Evolutionary conservation across 2,113 vertebrate species (phyloP).

Genomic region (Seriola quinqueradiata): DNA sequence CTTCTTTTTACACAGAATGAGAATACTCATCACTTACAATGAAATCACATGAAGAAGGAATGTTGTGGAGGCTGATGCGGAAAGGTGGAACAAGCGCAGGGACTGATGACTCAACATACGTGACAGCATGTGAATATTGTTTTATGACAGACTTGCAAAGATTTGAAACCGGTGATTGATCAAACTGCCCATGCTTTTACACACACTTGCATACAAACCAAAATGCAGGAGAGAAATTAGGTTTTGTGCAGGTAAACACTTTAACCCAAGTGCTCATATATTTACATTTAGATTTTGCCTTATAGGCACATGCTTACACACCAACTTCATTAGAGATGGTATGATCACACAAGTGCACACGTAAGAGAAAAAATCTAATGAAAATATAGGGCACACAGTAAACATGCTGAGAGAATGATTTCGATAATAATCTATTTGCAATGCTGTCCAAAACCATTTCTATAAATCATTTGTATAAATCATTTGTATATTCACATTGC

Average conservation of each 20-base stretch:
- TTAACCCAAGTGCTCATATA: neutral
- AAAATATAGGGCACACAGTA: constrained; percentile 25
- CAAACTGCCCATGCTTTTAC: neutral
- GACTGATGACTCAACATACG: neutral
- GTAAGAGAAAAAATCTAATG: constrained; percentile 31
- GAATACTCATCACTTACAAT: neutral
- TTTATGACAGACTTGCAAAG: neutral
- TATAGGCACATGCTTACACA: neutral
- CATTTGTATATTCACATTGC: constrained; percentile 25
- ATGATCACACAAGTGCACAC: constrained; percentile 42
- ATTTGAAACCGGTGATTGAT: neutral
- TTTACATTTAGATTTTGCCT: constrained; percentile 6
- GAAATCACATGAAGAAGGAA: neutral
- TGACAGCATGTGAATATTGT: neutral
- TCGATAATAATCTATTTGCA: neutral
- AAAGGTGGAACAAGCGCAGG: neutral
- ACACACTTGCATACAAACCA: neutral
- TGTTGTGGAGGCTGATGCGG: neutral
- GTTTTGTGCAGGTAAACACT: neutral
- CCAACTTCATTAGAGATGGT: neutral
- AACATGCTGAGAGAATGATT: constrained; percentile 35
- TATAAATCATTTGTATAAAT: neutral
- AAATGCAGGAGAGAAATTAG: neutral
- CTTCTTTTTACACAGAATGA: neutral
- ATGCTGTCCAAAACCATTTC: neutral